phyloP scores from a whole-genome alignment of 2,888 invertebrate genomes.

The Agrilus mali region DNA sequence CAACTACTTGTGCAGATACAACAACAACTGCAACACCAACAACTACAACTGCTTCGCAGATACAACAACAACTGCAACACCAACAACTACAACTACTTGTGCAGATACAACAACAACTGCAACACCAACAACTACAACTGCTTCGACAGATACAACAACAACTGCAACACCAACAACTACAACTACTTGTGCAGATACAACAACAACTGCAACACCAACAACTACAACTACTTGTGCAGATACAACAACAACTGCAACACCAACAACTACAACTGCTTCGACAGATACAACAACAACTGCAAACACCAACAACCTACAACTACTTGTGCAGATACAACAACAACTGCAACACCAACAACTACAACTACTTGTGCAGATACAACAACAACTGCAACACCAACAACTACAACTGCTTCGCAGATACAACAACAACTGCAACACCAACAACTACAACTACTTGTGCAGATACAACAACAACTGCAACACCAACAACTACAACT shows the following conservation, averaged over 20 bases:
- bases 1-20: neutral
- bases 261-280: neutral
- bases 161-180: neutral
- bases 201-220: neutral
- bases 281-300: neutral
- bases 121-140: neutral
- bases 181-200: no score
- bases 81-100: neutral
- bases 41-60: no score
- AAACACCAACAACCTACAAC: neutral
- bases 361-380: no score
- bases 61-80: neutral
- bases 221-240: constrained; percentile 1
- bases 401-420: no score
- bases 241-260: neutral
- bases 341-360: neutral
- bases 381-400: no score
- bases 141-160: no score
- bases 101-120: neutral
- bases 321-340: neutral
- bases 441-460: neutral
- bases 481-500: no score
- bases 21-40: constrained; percentile 1
- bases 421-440: neutral
- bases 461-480: no score